A percentile compares a stretch with the other conserved stretches of the same genome.
phyloP scores from a whole-genome alignment of 2,113 vertebrate species.

The Gavialis gangeticus region DNA sequence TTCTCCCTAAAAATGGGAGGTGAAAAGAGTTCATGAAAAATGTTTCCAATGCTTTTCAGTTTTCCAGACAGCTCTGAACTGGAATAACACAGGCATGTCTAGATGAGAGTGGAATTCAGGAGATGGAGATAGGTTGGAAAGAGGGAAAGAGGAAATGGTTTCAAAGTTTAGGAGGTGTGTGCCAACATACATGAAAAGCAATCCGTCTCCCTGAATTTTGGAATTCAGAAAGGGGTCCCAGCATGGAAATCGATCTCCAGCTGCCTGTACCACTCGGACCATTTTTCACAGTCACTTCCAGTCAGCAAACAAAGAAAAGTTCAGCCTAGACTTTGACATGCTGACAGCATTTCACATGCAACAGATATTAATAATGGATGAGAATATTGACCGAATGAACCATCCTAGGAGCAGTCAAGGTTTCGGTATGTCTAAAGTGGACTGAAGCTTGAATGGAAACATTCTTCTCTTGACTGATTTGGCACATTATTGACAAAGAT shows the following conservation, averaged over 20 bases:
- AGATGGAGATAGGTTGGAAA: neutral
- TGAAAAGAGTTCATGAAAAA: neutral
- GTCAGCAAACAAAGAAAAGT: neutral
- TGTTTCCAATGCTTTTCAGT: neutral
- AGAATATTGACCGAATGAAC: neutral
- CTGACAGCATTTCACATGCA: neutral
- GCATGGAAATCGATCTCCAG: neutral
- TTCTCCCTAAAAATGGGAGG: neutral
- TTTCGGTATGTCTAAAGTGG: neutral
- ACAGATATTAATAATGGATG: neutral
- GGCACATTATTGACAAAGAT: neutral
- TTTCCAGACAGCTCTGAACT: neutral
- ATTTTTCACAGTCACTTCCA: rapidly evolving
- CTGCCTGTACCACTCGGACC: rapidly evolving
- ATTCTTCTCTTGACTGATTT: neutral
- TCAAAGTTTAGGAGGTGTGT: neutral
- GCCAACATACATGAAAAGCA: neutral
- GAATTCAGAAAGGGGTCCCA: neutral
- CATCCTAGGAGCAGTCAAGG: neutral
- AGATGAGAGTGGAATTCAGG: neutral
- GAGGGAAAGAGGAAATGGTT: neutral
- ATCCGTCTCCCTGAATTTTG: neutral
- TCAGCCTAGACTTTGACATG: neutral
- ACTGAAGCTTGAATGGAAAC: neutral
- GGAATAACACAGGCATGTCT: neutral